phyloP scores from a whole-genome alignment of 2,797 vertebrate species.

The Oryzias sinensis region DNA sequence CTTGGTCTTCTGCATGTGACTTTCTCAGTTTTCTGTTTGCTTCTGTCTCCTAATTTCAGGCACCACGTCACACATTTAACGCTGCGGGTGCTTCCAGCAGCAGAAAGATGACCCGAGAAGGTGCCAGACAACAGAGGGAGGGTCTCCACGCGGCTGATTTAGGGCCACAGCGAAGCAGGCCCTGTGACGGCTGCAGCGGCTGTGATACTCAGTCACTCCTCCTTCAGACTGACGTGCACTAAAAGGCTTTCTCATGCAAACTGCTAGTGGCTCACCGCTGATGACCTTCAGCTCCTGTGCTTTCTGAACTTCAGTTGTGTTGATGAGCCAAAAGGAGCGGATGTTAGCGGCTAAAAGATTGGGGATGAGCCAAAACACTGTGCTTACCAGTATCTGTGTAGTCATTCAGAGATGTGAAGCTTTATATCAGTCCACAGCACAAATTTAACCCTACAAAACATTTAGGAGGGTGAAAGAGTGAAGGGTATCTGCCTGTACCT shows the following conservation, averaged over 20 bases:
- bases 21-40: neutral
- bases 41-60: conserved; percentile 59
- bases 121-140: conserved; percentile 37
- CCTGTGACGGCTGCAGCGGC: conserved; percentile 44
- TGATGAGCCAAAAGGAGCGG: conserved; percentile 61
- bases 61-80: conserved; percentile 72
- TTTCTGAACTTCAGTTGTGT: conserved; percentile 46
- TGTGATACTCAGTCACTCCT: conserved; percentile 53
- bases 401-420: conserved; percentile 65
- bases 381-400: conserved; percentile 71
- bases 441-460: conserved; percentile 59
- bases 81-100: conserved; percentile 39
- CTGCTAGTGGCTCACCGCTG: conserved; percentile 62
- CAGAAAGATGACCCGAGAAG: conserved; percentile 28
- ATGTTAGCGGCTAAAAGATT: conserved; percentile 42
- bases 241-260: conserved; percentile 61
- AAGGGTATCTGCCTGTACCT: conserved; percentile 45
- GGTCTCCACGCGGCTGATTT: conserved; percentile 39
- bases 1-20: conserved; percentile 18
- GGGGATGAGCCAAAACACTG: conserved; percentile 60
- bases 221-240: conserved; percentile 64
- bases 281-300: conserved; percentile 58
- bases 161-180: conserved; percentile 33
- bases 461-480: conserved; percentile 41
- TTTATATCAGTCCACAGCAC: conserved; percentile 74